Percentiles rank a stretch among this genome's conserved stretches.
phyloP scores from a whole-genome alignment of 2,113 vertebrate genomes.

The Cervus canadensis region DNA sequence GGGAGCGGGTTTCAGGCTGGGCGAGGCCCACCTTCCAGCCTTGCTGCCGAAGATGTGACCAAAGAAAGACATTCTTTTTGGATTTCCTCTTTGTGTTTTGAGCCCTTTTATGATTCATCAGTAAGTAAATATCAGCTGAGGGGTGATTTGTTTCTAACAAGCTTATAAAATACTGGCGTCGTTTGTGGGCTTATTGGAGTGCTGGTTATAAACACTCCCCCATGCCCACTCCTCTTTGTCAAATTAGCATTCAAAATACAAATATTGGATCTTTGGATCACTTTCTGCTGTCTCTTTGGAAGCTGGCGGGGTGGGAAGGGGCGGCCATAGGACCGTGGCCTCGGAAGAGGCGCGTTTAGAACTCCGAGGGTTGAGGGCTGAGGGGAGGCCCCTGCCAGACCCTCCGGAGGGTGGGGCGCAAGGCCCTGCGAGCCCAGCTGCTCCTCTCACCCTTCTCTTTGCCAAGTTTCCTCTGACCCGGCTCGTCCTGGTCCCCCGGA shows the following conservation, averaged over 20 bases:
- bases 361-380: background rate
- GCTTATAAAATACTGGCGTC: constrained; percentile 91
- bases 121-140: constrained; percentile 90
- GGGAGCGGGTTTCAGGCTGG: background rate
- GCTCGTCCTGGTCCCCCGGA: background rate
- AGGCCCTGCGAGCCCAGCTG: constrained; percentile 25
- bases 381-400: background rate
- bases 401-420: background rate
- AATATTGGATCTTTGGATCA: constrained; percentile 87
- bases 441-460: background rate
- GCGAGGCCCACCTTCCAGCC: constrained; percentile 2
- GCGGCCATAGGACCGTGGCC: background rate
- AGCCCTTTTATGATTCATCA: constrained; percentile 87
- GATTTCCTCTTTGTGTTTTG: constrained; percentile 83
- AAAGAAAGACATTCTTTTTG: constrained; percentile 74
- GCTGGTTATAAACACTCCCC: constrained; percentile 95
- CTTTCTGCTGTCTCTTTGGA: constrained; percentile 68
- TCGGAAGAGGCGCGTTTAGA: fast-evolving
- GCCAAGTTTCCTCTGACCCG: constrained; percentile 21
- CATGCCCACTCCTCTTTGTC: constrained; percentile 92
- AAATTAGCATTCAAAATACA: constrained; percentile 97
- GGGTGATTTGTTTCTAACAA: constrained; percentile 90
- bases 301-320: constrained; percentile 18
- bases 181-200: constrained; percentile 93
- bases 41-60: constrained; percentile 64